Percentiles rank a stretch among this genome's conserved stretches.
Evolutionary conservation across 2,888 invertebrate genomes (phyloP).

Genomic region (Graphium colonna): DNA sequence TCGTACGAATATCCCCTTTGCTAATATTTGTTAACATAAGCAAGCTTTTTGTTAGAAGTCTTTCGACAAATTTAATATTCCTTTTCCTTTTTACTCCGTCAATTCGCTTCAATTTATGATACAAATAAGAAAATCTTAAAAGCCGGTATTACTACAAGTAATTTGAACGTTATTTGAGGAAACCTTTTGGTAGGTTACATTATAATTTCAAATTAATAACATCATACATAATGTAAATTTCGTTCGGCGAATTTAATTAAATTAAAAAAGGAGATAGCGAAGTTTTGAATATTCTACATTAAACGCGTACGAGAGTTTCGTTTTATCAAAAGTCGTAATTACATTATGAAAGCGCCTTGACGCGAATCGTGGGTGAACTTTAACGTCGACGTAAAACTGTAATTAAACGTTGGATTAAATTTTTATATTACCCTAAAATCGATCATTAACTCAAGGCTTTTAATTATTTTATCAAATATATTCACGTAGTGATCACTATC

Average conservation of each 20-base stretch:
- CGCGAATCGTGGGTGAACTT: slow-evolving; percentile 22
- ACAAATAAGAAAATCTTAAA: slow-evolving; percentile 15
- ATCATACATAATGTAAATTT: slow-evolving; percentile 6
- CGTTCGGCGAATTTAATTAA: slow-evolving; percentile 15
- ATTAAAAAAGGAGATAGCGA: slow-evolving; percentile 19
- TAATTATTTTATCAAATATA: neutral
- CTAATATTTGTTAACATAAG: too few relatives aligned
- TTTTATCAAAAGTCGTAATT: slow-evolving; percentile 24
- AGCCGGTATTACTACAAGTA: neutral
- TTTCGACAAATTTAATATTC: neutral
- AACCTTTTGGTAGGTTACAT: slow-evolving; percentile 2
- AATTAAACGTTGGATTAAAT: slow-evolving; percentile 15
- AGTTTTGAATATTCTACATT: slow-evolving; percentile 16
- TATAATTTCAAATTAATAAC: slow-evolving; percentile 7
- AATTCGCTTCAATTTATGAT: slow-evolving; percentile 15
- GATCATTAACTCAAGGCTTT: neutral
- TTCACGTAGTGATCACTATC: too few relatives aligned
- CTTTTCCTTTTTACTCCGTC: slow-evolving; percentile 11
- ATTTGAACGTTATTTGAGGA: slow-evolving; percentile 6
- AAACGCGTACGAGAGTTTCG: slow-evolving; percentile 22
- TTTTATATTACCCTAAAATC: slow-evolving; percentile 10
- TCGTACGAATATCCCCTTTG: too few relatives aligned
- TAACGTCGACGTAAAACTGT: slow-evolving; percentile 18
- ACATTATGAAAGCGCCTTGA: slow-evolving; percentile 22
- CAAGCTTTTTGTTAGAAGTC: too few relatives aligned